These are phyloP conservation scores for Lasiurus cinereus DNA, from an alignment of 2,113 vertebrate genomes.

Conservation along the genomic window DNA sequence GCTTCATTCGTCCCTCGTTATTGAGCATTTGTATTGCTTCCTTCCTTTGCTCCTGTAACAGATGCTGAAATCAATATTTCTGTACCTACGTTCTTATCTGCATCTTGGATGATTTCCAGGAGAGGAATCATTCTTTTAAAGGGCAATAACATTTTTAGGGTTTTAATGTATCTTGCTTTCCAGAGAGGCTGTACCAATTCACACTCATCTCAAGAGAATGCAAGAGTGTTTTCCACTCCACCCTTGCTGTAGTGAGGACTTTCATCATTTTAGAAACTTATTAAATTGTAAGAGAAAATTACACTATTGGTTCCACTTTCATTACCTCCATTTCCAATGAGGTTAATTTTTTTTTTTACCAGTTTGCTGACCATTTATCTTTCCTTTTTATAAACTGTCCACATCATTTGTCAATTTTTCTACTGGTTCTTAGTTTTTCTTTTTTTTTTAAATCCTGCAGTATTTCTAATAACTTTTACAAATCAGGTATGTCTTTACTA, in stretches of 20 bases:
- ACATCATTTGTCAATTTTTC: neutral
- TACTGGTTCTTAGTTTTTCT: conserved; percentile 9
- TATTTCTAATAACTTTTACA: conserved; percentile 47
- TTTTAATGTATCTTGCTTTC: conserved; percentile 54
- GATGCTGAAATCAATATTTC: conserved; percentile 49
- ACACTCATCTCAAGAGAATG: conserved; percentile 27
- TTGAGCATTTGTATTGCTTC: conserved; percentile 39
- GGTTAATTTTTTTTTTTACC: conserved; percentile 48
- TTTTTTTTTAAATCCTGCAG: neutral
- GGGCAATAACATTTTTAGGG: conserved; percentile 18
- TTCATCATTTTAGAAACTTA: conserved; percentile 45
- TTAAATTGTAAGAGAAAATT: conserved; percentile 47
- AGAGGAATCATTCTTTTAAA: conserved; percentile 60
- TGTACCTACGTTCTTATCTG: conserved; percentile 33
- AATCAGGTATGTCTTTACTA: conserved; percentile 25
- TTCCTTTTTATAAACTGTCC: conserved; percentile 48
- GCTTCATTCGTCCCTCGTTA: conserved; percentile 36
- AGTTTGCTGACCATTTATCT: neutral
- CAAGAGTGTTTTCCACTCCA: neutral
- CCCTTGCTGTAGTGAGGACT: neutral
- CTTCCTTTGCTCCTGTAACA: conserved; percentile 45
- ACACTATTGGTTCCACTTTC: neutral
- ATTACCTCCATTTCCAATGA: conserved; percentile 8
- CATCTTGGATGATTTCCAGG: conserved; percentile 51
- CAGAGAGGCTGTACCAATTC: conserved; percentile 43